Evolutionary conservation across 2,888 invertebrate genomes (phyloP).

Genomic region (Volucella inflata): DNA sequence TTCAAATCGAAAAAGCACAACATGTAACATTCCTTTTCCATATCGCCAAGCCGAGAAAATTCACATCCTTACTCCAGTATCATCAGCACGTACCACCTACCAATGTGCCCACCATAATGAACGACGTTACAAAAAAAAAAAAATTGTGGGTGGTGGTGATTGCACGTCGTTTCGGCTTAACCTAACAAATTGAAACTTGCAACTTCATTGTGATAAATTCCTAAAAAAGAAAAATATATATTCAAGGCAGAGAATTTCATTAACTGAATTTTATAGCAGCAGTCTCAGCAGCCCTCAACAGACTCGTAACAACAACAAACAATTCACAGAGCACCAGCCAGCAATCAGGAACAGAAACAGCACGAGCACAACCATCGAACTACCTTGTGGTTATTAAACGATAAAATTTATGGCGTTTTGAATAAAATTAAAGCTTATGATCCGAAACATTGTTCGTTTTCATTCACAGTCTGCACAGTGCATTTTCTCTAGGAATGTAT

Average conservation of each 20-base stretch:
- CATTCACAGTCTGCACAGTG: conserved; percentile 6
- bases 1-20: background rate
- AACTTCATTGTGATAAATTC: conserved; percentile 38
- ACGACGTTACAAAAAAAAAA: too few species aligned
- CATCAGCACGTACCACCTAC: background rate
- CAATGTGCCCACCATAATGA: background rate
- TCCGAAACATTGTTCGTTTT: conserved; percentile 19
- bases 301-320: conserved; percentile 10
- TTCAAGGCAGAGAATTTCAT: conserved; percentile 52
- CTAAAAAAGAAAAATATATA: conserved; percentile 11
- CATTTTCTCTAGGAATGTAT: conserved; percentile 8
- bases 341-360: background rate
- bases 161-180: background rate
- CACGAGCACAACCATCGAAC: conserved; percentile 30
- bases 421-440: conserved; percentile 61
- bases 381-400: conserved; percentile 63
- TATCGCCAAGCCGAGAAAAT: conserved; percentile 9
- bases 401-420: conserved; percentile 61
- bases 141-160: conserved; percentile 9
- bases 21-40: background rate
- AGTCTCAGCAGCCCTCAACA: conserved; percentile 12
- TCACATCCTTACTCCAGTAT: background rate
- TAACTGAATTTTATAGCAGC: conserved; percentile 53
- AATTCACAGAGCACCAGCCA: background rate
- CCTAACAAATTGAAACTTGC: conserved; percentile 50